Evolutionary conservation across 2,888 invertebrate species (phyloP), one percentile per base, ranked within the genome.

Genomic region (Tenthredo notha): DNA sequence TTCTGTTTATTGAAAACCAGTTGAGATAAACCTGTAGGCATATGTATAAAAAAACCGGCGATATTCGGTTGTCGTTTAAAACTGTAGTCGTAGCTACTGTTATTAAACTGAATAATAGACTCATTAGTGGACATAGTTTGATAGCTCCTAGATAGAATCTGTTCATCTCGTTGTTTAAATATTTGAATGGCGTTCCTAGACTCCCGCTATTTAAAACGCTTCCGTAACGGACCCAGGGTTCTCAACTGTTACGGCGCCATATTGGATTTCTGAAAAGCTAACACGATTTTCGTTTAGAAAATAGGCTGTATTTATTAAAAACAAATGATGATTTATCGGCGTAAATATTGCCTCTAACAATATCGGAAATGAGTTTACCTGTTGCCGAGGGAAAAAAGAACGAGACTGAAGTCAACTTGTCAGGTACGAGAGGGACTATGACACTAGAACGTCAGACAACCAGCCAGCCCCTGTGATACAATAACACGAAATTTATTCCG

Each of bases 21-120:
- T 92, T 92, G 3, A 92, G 84, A 29, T 91, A 92, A 18, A 90
- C 90, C 86, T 92, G 92, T 21, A 89, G 67, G 5, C 89, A 92
- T 21, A 91, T 78, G 77, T 91, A 91, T 2, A 90, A 82, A 15
- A 92, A 89, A 6, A 89, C 21, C 0, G 88, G 88, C 21, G 91
- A 89, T 25, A 91, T 85, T 61, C 0, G 43, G n/a, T 88, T 89
- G 50, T 89, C 88, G 37, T 88, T 88, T 78, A 92, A 88, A 77
- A 90, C 91, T 43, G 89, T 88, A 6, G 90, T 92, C 25, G 88
- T 84, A 33, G 87, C 78, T 4, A 90, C 88, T 33, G 91, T 90
- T 1, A 87, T 82, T 15, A 91, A 50, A 58, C 92, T 91, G 65
- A 89, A 91, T 10, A 89, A 43, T 6, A 92, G 84, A 29, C 91